Base-by-base conservation (phyloP, 2,113 vertebrate species). In the Pelvicachromis taeniatus region DNA sequence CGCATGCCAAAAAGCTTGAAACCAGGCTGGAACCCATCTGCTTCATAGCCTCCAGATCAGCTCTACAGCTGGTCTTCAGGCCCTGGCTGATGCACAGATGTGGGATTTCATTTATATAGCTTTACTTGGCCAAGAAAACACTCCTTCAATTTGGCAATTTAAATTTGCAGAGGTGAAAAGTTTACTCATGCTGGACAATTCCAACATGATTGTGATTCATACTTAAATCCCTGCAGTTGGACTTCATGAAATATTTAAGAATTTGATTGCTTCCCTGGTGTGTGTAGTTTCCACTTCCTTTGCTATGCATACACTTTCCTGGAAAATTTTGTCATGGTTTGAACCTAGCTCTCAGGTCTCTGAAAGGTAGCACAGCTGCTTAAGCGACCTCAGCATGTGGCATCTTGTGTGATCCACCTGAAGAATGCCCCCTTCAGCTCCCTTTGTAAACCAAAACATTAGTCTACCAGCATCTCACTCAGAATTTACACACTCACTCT, bases 1-100 rank as follows among this genome's bases (percentile, higher is more conserved):
- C 73, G 35, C 81, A 73, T 87, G 85, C 89, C 85, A 90, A 86
- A 87, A 90, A 82, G 81, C 59, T 86, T 70, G 78, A 86, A 88
- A 87, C 82, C 42, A 68, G 65, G 40, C 85, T 53, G 77, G 33
- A 87, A 80, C 48, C 89, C 86, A 89, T 92, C 91, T 90, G 90
- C 82, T 75, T 88, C 77, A 63, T 29, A 40, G 78, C 78, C 59
- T 84, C 61, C 56, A 84, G 85, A 89, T 88, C 82, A 75, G 26
- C 85, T 68, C 38, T 63, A 63, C 88, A 93, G 89, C 92, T 90
- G 92, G 42, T 83, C 79, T 78, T 48, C 56, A 77, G 77, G 83
- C 68, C 12, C 78, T 78, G 55, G 70, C 35, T 78, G 45, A 77
- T 70, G 77, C 59, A 61, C 87, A 88, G 80, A 90, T 90, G 83